Percentiles rank a stretch among this genome's conserved stretches.
Evolutionary conservation across 2,113 vertebrate species (phyloP).

Genomic region (Hipposideros armiger): DNA sequence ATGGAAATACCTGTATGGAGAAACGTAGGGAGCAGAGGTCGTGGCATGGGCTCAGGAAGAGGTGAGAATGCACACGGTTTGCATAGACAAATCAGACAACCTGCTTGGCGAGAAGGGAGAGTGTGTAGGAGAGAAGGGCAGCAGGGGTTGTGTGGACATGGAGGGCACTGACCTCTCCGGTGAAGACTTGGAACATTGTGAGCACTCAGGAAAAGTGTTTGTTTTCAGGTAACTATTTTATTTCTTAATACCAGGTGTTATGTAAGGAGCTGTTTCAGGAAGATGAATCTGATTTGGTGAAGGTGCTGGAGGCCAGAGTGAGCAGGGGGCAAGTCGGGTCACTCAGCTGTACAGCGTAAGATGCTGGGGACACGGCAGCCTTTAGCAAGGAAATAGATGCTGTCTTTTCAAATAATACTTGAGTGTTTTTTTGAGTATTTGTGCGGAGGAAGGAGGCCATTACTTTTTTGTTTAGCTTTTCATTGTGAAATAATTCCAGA

Average conservation of each 20-base stretch:
- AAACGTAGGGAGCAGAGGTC: neutral
- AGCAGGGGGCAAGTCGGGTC: neutral
- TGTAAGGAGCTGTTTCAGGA: neutral
- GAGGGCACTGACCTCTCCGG: accelerated
- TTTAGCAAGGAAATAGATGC: neutral
- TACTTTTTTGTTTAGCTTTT: neutral
- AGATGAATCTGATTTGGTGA: neutral
- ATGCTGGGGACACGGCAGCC: neutral
- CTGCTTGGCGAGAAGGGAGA: neutral
- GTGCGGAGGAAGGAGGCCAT: neutral
- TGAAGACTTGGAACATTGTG: neutral
- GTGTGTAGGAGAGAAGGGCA: neutral
- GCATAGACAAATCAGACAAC: accelerated
- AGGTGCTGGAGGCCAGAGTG: neutral
- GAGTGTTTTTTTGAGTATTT: neutral
- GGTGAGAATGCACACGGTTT: neutral
- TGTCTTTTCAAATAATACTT: neutral
- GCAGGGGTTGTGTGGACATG: neutral
- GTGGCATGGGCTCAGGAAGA: neutral
- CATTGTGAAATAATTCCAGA: slow-evolving; percentile 22
- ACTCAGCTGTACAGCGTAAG: neutral
- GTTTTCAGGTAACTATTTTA: neutral
- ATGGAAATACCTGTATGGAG: neutral
- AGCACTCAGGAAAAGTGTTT: neutral
- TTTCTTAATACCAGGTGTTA: neutral